Evolutionary conservation across 2,888 invertebrate genomes (phyloP), one percentile per base, ranked within the genome.

Genomic region (Epistrophe grossulariae): DNA sequence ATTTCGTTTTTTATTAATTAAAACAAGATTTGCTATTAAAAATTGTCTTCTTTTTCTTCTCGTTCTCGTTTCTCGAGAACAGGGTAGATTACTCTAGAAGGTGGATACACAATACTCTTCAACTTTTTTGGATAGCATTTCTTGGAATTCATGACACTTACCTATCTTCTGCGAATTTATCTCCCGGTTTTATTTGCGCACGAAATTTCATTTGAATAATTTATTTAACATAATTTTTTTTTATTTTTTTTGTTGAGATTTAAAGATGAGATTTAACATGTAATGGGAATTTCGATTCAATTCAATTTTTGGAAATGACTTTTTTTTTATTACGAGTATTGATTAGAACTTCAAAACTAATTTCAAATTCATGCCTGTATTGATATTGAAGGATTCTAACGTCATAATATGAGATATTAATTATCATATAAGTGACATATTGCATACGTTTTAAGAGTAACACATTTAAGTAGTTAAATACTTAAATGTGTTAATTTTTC

Each of bases 401-500:
- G 40, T 24, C 19, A 40, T 40, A 19, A 3, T 52, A 38, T 62
- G 19, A 43, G 15, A 24, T 43, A 62, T 40, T 40, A 38, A 62
- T 62, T 62, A 62, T 62, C 43, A 62, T 24, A 24, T 2, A 24
- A 15, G 43, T 62, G 62, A 15, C 5, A 40, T 43, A 24, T 24
- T 24, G 8, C 15, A 15, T 15, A 43, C 55, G 9, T 2, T 43
- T 24, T 24, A 24, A 43, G 24, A 24, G 24, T 24, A 24, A 24
- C 24, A 24, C 24, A 24, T 24, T 24, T 24, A 24, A 24, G 24
- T 24, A 24, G 24, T 24, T 24, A 8, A 62, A 62, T 24, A 24
- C 15, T 62, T 43, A 62, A 62, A 43, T 24, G 43, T 62, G 62
- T n/a, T 62, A 62, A 62, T 43, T 62, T 24, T 4, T 31, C n/a